A percentile compares a stretch with the other conserved stretches of the same genome.
phyloP scores from a whole-genome alignment of 2,797 vertebrate genomes.

The Acridotheres tristis region DNA sequence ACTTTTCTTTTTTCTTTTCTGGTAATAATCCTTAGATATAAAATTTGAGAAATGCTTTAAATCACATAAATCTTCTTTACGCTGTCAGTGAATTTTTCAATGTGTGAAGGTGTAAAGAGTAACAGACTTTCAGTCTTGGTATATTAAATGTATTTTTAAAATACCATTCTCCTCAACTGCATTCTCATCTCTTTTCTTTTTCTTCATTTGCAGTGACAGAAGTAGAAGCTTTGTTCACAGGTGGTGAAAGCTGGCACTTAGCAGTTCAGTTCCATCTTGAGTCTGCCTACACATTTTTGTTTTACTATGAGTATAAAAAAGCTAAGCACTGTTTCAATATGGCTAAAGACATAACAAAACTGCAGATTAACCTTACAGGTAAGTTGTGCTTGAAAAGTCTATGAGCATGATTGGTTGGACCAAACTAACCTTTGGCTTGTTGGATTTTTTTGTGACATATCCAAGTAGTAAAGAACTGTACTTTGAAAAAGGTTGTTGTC shows the following conservation, averaged over 20 bases:
- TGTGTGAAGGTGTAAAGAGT: neutral
- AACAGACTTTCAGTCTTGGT: neutral
- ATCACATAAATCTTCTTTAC: neutral
- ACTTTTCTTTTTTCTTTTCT: neutral
- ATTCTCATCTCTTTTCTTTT: constrained; percentile 7
- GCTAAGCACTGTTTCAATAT: constrained; percentile 85
- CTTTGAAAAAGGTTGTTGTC: neutral
- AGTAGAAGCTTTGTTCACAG: constrained; percentile 72
- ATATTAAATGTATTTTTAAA: neutral
- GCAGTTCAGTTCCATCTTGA: constrained; percentile 91
- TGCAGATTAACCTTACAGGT: constrained; percentile 87
- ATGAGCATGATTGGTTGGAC: neutral
- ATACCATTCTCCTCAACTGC: neutral
- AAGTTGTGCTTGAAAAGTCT: constrained; percentile 17
- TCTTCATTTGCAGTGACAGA: constrained; percentile 78
- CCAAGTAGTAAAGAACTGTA: neutral
- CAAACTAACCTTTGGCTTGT: neutral
- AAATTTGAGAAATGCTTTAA: neutral
- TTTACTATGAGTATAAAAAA: constrained; percentile 89
- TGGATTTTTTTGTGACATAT: fast-evolving
- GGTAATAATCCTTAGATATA: neutral
- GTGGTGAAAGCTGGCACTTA: constrained; percentile 75
- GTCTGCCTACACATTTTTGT: constrained; percentile 85
- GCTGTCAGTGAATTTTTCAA: neutral
- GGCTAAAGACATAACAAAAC: constrained; percentile 83